Conservation (phyloP, 1,140 invertebrate genomes). For the Diprion similis region DNA sequence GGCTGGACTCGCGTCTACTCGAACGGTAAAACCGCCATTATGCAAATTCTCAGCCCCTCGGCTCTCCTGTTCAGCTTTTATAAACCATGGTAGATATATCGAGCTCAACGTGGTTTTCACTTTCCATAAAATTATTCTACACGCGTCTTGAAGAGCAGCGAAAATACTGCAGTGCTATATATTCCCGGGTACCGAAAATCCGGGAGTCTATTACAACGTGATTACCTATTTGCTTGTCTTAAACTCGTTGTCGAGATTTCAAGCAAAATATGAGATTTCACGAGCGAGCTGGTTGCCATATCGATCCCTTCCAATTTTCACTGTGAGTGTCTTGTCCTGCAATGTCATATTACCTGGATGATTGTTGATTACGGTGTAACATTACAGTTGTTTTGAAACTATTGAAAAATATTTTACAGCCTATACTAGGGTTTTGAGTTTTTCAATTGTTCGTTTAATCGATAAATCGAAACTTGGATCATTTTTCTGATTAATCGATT, state of each 20-base stretch:
- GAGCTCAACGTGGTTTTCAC: background rate
- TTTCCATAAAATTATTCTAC: background rate
- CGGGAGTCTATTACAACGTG: background rate
- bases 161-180: background rate
- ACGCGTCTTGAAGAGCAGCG: background rate
- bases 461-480: too few species aligned
- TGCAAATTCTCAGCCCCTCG: conserved; percentile 6
- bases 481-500: too few species aligned
- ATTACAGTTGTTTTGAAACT: background rate
- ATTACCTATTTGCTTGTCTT: background rate
- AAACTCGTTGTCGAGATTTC: background rate
- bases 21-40: background rate
- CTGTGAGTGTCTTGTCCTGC: background rate
- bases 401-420: background rate
- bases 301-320: background rate
- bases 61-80: background rate
- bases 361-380: background rate
- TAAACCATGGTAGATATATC: background rate
- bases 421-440: background rate
- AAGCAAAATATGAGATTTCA: too few species aligned
- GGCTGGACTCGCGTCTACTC: background rate
- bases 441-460: too few species aligned
- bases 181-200: background rate
- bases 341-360: background rate
- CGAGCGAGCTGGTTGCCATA: background rate